Conservation (phyloP, 2,888 invertebrate genomes). For the Leuctra nigra region DNA sequence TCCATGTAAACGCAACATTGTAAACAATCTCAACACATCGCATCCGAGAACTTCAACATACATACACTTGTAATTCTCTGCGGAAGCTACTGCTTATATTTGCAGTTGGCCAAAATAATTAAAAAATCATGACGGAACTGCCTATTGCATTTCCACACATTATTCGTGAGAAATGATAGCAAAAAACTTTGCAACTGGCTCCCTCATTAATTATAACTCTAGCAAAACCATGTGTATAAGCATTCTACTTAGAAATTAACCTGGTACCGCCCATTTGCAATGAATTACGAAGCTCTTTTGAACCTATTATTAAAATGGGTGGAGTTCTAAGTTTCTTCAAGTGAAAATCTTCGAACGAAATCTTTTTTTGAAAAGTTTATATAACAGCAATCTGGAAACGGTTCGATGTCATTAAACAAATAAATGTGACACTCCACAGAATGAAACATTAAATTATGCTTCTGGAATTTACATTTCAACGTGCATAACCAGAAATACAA, state of each 20-base stretch:
- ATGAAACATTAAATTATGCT: slow-evolving; percentile 13
- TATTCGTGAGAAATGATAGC: background rate
- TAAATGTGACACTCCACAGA: slow-evolving; percentile 19
- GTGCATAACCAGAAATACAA: slow-evolving; percentile 10
- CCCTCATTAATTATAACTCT: slow-evolving; percentile 5
- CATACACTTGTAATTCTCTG: background rate
- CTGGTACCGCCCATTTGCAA: background rate
- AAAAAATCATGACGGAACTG: slow-evolving; percentile 6
- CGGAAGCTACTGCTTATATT: slow-evolving; percentile 4
- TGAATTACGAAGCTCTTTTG: too few relatives aligned
- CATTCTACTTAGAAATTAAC: too few relatives aligned
- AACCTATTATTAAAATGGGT: background rate
- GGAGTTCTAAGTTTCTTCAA: background rate
- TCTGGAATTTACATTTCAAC: slow-evolving; percentile 22
- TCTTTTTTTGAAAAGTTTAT: slow-evolving; percentile 21
- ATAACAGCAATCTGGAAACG: slow-evolving; percentile 23
- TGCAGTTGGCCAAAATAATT: slow-evolving; percentile 13
- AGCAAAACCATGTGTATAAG: background rate
- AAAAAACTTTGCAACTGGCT: background rate
- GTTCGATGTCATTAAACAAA: slow-evolving; percentile 25
- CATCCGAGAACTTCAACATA: too few relatives aligned
- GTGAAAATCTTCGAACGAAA: background rate
- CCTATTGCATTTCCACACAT: slow-evolving; percentile 15
- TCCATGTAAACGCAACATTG: too few relatives aligned
- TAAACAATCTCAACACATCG: too few relatives aligned